Conservation (phyloP, 2,797 vertebrate genomes). For the Lepidocolaptes lacrymiger region DNA sequence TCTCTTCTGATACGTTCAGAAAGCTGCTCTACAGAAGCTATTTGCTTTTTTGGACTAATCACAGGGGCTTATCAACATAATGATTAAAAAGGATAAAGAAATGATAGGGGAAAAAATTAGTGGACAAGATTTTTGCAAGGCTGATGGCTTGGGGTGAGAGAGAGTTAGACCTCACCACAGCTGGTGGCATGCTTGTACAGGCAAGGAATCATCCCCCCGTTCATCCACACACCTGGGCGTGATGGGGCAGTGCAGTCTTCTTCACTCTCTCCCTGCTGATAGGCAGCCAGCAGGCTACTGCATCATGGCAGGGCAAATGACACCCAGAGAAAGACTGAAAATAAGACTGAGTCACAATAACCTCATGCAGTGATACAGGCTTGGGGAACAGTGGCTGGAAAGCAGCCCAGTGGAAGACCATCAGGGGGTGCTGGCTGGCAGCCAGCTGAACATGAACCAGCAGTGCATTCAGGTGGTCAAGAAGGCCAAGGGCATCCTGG, state of each 20-base stretch:
- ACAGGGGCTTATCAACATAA: background rate
- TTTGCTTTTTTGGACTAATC: background rate
- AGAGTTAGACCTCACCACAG: background rate
- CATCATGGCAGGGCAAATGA: fast-evolving
- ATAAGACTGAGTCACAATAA: background rate
- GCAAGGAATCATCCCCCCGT: background rate
- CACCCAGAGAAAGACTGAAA: background rate
- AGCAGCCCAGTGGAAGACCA: background rate
- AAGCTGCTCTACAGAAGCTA: background rate
- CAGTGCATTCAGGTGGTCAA: background rate
- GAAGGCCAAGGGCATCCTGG: background rate
- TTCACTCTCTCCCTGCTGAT: background rate
- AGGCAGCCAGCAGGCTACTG: background rate
- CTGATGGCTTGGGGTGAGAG: background rate
- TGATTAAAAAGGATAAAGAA: background rate
- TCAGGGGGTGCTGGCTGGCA: background rate
- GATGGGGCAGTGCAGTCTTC: fast-evolving
- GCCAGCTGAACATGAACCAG: background rate
- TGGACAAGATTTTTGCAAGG: background rate
- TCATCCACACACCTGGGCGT: background rate
- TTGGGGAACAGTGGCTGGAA: background rate
- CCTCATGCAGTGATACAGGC: background rate
- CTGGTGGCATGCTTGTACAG: background rate
- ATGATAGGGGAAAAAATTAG: background rate
- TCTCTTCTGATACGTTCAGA: background rate